phyloP scores from a whole-genome alignment of 2,797 vertebrate species.

The Thalassophryne amazonica region DNA sequence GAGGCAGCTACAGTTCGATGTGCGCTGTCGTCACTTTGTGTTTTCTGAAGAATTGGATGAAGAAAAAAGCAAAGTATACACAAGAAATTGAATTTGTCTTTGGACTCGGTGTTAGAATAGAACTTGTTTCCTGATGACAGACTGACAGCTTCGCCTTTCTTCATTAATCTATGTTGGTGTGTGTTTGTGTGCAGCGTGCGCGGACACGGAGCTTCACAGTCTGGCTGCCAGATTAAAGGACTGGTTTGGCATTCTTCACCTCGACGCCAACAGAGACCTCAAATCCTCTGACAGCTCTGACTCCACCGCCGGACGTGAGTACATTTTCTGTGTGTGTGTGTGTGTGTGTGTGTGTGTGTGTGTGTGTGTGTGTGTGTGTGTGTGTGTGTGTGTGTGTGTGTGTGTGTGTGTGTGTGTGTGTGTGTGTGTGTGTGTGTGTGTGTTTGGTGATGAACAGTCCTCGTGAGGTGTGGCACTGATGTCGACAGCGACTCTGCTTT shows the following conservation, averaged over 20 bases:
- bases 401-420: neutral
- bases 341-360: neutral
- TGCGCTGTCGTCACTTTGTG: slow-evolving; percentile 20
- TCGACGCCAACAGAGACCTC: slow-evolving; percentile 84
- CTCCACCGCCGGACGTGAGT: slow-evolving; percentile 72
- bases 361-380: slow-evolving; percentile 6
- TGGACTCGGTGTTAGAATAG: slow-evolving; percentile 27
- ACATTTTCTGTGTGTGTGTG: neutral
- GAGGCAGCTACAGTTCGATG: slow-evolving; percentile 12
- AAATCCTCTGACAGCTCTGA: slow-evolving; percentile 71
- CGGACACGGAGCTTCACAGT: slow-evolving; percentile 78
- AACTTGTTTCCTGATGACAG: slow-evolving; percentile 18
- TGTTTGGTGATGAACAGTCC: slow-evolving; percentile 18
- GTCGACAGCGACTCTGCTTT: slow-evolving; percentile 44
- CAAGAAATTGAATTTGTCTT: slow-evolving; percentile 33
- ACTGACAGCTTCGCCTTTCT: slow-evolving; percentile 22
- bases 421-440: neutral
- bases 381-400: neutral
- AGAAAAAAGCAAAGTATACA: slow-evolving; percentile 10
- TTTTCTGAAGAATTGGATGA: slow-evolving; percentile 27
- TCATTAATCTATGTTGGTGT: slow-evolving; percentile 18
- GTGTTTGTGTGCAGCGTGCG: slow-evolving; percentile 75
- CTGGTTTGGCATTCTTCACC: slow-evolving; percentile 94
- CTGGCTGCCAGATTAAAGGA: slow-evolving; percentile 93
- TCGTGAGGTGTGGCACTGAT: slow-evolving; percentile 21